Percentiles rank a stretch among this genome's conserved stretches.
Evolutionary conservation across 2,797 vertebrate genomes (phyloP).

Genomic region (Trematomus bernacchii): DNA sequence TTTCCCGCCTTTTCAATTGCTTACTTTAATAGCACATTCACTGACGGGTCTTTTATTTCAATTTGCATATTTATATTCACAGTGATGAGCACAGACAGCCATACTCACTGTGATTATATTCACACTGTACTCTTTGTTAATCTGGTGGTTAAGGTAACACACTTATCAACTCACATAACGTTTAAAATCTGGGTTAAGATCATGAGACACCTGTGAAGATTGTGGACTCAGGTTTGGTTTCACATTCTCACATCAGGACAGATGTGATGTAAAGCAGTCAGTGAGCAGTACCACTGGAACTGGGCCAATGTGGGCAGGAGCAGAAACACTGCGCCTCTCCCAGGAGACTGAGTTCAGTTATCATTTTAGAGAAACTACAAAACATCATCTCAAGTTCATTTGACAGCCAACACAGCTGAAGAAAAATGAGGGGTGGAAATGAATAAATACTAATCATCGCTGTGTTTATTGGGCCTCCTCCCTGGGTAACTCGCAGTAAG

Average conservation of each 20-base stretch:
- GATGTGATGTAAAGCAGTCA: constrained; percentile 6
- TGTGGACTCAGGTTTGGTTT: not conserved
- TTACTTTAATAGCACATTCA: not conserved
- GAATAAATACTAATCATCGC: not conserved
- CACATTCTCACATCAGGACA: constrained; percentile 7
- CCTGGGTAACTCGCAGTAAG: no score
- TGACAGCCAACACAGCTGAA: constrained; percentile 14
- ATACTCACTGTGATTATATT: not conserved
- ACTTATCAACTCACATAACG: not conserved
- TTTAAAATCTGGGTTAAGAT: not conserved
- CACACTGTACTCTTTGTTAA: constrained; percentile 6
- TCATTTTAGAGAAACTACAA: constrained; percentile 13
- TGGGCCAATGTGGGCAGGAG: not conserved
- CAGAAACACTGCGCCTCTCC: not conserved
- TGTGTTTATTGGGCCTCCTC: not conserved
- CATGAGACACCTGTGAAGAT: not conserved
- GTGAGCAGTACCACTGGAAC: not conserved
- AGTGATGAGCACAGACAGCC: constrained; percentile 6
- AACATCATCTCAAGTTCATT: constrained; percentile 14
- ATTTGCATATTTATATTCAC: not conserved
- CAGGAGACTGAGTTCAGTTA: constrained; percentile 5
- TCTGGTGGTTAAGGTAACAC: not conserved
- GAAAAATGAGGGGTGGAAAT: constrained; percentile 27
- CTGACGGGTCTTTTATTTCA: not conserved
- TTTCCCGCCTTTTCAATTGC: no score